A percentile compares a stretch with the other conserved stretches of the same genome.
Conservation (phyloP, 2,888 invertebrate genomes). For the Cryptosula pallasiana region DNA sequence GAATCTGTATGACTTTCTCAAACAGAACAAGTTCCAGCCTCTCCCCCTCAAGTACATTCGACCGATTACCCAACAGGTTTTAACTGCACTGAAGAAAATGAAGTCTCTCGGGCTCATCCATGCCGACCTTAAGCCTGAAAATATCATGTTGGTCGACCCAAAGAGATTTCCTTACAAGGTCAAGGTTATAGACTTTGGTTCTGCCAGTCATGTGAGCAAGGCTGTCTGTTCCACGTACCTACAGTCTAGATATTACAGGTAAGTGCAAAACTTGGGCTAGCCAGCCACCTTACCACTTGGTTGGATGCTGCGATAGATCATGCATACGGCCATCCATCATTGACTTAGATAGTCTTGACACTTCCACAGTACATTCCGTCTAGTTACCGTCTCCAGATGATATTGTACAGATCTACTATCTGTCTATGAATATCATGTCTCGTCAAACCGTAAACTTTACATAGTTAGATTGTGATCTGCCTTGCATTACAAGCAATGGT, state of each 20-base stretch:
- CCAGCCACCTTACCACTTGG: too few species aligned
- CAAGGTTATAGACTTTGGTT: conserved; percentile 98
- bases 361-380: too few species aligned
- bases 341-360: too few species aligned
- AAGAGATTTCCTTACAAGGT: conserved; percentile 95
- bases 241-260: conserved; percentile 95
- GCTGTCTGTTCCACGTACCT: conserved; percentile 99
- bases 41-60: conserved; percentile 95
- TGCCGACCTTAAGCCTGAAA: conserved; percentile 98
- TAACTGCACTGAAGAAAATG: conserved; percentile 72
- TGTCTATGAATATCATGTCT: too few species aligned
- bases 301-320: too few species aligned
- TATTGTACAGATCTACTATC: too few species aligned
- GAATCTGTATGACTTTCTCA: conserved; percentile 98
- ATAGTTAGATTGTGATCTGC: too few species aligned
- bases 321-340: too few species aligned
- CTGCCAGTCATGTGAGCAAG: conserved; percentile 97
- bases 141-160: conserved; percentile 99
- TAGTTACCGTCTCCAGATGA: too few species aligned
- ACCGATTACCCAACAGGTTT: conserved; percentile 96
- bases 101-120: conserved; percentile 99
- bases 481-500: too few species aligned
- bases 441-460: too few species aligned
- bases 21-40: conserved; percentile 99
- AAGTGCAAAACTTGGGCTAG: too few species aligned